Percentiles rank a stretch among this genome's conserved stretches.
Evolutionary conservation across 2,888 invertebrate genomes (phyloP).

Genomic region (Pomacea canaliculata): DNA sequence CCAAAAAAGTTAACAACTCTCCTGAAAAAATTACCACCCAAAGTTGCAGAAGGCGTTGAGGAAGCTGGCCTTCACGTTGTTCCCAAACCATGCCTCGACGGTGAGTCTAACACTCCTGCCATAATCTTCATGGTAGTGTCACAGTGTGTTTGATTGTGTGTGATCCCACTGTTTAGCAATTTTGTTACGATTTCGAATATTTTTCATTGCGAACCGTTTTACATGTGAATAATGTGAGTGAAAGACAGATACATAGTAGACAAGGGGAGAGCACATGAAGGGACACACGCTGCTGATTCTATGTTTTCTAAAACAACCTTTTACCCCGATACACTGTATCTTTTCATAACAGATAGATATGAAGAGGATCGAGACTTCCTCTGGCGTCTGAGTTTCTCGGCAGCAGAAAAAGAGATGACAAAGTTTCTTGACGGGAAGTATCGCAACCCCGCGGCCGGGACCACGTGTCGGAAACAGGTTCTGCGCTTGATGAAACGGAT

Average conservation of each 20-base stretch:
- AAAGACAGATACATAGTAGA: no score
- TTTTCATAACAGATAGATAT: neutral
- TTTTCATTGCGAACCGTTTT: no score
- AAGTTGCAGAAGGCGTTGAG: neutral
- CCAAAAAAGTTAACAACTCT: neutral
- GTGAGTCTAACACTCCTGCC: neutral
- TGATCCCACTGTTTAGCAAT: no score
- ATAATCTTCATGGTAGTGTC: no score
- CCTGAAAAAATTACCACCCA: neutral
- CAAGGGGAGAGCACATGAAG: no score
- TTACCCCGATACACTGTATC: no score
- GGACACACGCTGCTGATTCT: no score
- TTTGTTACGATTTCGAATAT: no score
- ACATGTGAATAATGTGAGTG: no score
- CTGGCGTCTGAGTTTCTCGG: conserved; percentile 21
- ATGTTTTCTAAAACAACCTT: no score
- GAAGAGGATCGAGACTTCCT: neutral
- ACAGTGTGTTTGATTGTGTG: neutral
- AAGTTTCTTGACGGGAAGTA: conserved; percentile 3
- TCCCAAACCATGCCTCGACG: neutral
- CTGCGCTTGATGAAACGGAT: conserved; percentile 15
- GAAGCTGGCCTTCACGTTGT: conserved; percentile 17
- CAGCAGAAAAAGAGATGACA: conserved; percentile 13
- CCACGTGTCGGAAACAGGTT: conserved; percentile 11
- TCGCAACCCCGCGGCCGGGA: neutral